A percentile compares a stretch with the other conserved stretches of the same genome.
phyloP scores from a whole-genome alignment of 2,113 vertebrate genomes.

The Cacatua alba region DNA sequence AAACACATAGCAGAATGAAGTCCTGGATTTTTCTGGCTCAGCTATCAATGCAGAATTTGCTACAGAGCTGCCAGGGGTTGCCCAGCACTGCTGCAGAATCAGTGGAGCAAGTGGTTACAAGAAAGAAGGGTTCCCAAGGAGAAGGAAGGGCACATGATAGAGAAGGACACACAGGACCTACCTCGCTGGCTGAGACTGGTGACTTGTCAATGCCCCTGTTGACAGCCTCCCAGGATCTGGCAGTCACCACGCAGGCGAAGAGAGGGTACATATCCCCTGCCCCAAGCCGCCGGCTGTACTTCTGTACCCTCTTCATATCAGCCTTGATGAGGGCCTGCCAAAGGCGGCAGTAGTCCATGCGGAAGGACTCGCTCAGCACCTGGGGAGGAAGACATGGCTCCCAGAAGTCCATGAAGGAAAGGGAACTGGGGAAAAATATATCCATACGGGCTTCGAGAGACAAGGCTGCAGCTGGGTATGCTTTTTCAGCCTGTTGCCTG shows the following conservation, averaged over 20 bases:
- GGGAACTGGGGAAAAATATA: neutral
- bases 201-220: constrained; percentile 85
- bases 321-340: constrained; percentile 93
- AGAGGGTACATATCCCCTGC: constrained; percentile 91
- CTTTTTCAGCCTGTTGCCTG: neutral
- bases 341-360: constrained; percentile 90
- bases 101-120: neutral
- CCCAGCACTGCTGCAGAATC: neutral
- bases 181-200: constrained; percentile 86
- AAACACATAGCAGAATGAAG: neutral
- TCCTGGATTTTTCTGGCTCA: neutral
- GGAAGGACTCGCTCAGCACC: constrained; percentile 88
- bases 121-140: neutral
- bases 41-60: neutral
- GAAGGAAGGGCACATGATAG: accelerated
- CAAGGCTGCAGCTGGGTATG: neutral
- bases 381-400: neutral
- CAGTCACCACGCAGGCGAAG: constrained; percentile 93
- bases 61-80: neutral
- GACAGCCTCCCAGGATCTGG: constrained; percentile 91
- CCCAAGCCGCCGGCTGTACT: constrained; percentile 86
- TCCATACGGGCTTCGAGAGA: neutral
- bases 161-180: constrained; percentile 57
- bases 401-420: neutral
- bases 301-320: constrained; percentile 85